These are phyloP conservation scores for Numenius arquata DNA, from an alignment of 2,113 vertebrate species.

Conservation along the genomic window DNA sequence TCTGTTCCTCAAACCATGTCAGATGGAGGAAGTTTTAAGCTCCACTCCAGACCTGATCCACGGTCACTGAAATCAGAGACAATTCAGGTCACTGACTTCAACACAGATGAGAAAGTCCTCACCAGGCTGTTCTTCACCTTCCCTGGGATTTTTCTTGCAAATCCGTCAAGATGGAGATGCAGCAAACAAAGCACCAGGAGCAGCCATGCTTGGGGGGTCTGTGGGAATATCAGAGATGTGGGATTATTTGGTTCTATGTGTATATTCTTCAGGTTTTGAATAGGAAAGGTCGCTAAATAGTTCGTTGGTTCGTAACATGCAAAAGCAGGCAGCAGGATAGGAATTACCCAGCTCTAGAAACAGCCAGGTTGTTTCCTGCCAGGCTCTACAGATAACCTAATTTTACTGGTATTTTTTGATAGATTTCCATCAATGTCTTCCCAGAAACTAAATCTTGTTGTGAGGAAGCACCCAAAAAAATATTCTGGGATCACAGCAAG, in stretches of 20 bases:
- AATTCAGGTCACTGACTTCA: neutral
- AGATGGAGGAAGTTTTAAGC: neutral
- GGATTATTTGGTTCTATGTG: neutral
- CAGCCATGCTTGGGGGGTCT: neutral
- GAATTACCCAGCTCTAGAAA: neutral
- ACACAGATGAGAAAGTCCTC: neutral
- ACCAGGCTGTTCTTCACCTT: neutral
- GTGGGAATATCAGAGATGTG: neutral
- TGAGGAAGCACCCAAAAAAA: neutral
- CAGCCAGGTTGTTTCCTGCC: neutral
- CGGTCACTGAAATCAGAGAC: neutral
- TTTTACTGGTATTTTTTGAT: neutral
- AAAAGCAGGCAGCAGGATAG: neutral
- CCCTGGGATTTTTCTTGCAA: neutral
- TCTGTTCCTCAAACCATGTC: neutral
- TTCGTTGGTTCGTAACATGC: neutral
- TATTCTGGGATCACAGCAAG: neutral
- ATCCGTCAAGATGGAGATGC: neutral
- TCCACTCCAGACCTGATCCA: neutral
- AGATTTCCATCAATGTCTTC: neutral
- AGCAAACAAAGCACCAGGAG: neutral
- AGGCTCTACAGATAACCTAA: neutral
- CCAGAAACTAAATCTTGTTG: neutral
- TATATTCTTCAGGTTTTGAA: neutral
- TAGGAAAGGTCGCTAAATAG: too few species aligned